Base-by-base conservation (phyloP, 2,888 invertebrate genomes). In the Pedicia rivosa region DNA sequence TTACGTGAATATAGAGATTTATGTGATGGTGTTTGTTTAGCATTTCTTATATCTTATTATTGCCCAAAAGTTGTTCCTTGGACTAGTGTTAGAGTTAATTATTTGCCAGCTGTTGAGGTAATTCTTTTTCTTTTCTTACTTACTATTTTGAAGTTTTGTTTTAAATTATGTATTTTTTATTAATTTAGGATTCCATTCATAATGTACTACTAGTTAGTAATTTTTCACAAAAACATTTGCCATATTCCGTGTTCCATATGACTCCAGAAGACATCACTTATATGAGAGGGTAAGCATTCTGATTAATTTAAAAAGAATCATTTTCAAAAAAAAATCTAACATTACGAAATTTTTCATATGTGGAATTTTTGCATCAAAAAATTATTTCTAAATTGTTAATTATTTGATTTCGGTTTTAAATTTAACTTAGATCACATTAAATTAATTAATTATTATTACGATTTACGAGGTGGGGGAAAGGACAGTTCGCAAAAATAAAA, bases 241-340 rank as follows among this genome's bases (percentile, higher is more conserved):
- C 91, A 50, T 78, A 80, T 56, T 76, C 82, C 53, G 80, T 87
- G 57, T 91, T 90, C 68, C 90, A 91, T 62, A 80, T 94, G 73
- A 74, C 80, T 63, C 84, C 88, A n/a, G 92, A 94, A 61, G 94
- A 95, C 61, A 78, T 94, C 47, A 82, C 91, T 26, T 92, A 90
- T 56, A 82, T 90, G 75, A 72, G 87, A 59, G 86, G 87, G 80
- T 83, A 56, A 61, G 64, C 57, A 25, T n/a, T n/a, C n/a, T n/a
- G n/a, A n/a, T n/a, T n/a, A n/a, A 9, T 9, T 25, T 16, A 7
- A 19, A 40, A 13, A 35, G 16, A 27, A 29, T 35, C 24, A 26
- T 15, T 27, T 22, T 36, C 19, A 19, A 12, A 26, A 27, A 28
- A 17, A 7, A 15, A 15, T 22, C n/a, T n/a, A n/a, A n/a, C n/a